Percentiles rank a stretch among this genome's conserved stretches.
These are phyloP conservation scores for Trimorus sp. DNA, from an alignment of 2,888 invertebrate genomes.

Conservation along the genomic window DNA sequence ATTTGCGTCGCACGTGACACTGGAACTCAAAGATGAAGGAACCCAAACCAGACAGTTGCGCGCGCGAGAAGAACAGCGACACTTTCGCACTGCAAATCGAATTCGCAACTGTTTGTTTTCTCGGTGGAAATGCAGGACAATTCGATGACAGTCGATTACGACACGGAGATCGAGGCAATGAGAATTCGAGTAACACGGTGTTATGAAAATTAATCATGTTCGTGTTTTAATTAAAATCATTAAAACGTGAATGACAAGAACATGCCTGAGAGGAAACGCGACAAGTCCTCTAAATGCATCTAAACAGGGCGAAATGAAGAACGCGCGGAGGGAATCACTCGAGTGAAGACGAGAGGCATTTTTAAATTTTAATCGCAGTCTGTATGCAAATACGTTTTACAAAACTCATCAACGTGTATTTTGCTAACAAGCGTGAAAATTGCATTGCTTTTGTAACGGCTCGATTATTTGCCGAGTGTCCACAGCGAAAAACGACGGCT, in stretches of 20 bases:
- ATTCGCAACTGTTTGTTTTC: no score
- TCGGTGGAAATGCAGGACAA: no score
- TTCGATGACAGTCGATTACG: no score
- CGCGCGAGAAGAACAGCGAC: no score
- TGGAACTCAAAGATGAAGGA: no score
- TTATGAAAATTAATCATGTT: no score
- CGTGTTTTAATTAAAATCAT: slow-evolving; percentile 32
- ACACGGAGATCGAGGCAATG: no score
- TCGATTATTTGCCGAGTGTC: slow-evolving; percentile 27
- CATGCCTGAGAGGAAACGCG: slow-evolving; percentile 11
- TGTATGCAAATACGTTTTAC: slow-evolving; percentile 27
- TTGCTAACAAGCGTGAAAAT: slow-evolving; percentile 36
- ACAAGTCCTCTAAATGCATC: background rate
- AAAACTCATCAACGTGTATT: slow-evolving; percentile 40
- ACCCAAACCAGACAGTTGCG: no score
- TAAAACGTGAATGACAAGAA: slow-evolving; percentile 27
- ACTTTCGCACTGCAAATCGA: no score
- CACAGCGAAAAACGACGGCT: slow-evolving; percentile 13
- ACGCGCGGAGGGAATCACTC: background rate
- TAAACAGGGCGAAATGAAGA: background rate
- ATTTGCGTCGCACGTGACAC: no score
- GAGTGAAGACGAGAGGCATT: slow-evolving; percentile 8
- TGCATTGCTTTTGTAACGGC: slow-evolving; percentile 38
- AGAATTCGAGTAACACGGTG: no score
- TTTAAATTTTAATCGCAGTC: slow-evolving; percentile 36